Conservation (phyloP, 2,797 vertebrate genomes). For the Anguilla anguilla region DNA sequence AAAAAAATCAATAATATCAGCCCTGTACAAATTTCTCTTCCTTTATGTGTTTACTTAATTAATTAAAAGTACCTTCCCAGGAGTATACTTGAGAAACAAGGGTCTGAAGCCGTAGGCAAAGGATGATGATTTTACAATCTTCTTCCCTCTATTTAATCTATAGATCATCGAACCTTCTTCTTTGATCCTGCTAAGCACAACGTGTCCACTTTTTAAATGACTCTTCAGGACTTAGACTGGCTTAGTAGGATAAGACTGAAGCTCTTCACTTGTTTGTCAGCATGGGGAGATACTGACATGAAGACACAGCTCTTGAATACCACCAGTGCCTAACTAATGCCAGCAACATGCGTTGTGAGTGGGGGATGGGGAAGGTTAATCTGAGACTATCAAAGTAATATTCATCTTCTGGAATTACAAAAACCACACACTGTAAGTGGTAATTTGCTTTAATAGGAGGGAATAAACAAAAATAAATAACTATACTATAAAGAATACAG, state of each 20-base stretch:
- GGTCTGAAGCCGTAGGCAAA: neutral
- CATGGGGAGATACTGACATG: neutral
- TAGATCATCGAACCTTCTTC: neutral
- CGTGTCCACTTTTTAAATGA: slow-evolving; percentile 21
- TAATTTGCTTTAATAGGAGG: neutral
- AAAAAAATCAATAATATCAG: slow-evolving; percentile 30
- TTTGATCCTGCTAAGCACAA: slow-evolving; percentile 19
- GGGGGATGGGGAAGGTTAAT: neutral
- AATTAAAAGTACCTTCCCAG: slow-evolving; percentile 13
- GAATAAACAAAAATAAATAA: neutral
- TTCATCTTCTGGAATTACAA: neutral
- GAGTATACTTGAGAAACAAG: neutral
- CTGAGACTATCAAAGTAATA: neutral
- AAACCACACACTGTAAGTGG: neutral
- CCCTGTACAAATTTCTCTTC: slow-evolving; percentile 9
- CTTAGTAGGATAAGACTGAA: slow-evolving; percentile 1
- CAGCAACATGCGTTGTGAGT: slow-evolving; percentile 1
- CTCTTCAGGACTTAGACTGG: slow-evolving; percentile 1
- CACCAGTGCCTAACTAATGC: neutral
- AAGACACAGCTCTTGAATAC: neutral
- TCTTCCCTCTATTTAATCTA: slow-evolving; percentile 10
- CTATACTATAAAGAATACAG: neutral
- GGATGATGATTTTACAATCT: slow-evolving; percentile 9
- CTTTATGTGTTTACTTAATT: slow-evolving; percentile 22
- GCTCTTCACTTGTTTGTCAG: neutral